A percentile compares a stretch with the other conserved stretches of the same genome.
Conservation (phyloP, 2,113 vertebrate genomes). For the Corythaeola cristata region DNA sequence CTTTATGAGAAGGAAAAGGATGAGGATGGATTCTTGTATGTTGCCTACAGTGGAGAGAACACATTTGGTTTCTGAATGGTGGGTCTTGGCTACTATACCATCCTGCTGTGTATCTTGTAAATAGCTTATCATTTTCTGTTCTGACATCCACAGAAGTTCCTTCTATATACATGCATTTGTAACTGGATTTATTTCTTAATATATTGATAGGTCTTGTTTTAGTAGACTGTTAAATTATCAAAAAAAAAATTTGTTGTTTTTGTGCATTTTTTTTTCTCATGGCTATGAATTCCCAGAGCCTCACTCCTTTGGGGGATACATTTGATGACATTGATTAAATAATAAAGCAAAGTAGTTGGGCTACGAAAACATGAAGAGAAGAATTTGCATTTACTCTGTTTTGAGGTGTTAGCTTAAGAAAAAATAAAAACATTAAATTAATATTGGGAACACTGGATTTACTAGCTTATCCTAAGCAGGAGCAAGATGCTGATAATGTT, state of each 20-base stretch:
- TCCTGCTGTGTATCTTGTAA: slow-evolving; percentile 78
- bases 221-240: slow-evolving; percentile 79
- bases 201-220: slow-evolving; percentile 77
- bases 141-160: slow-evolving; percentile 47
- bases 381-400: slow-evolving; percentile 57
- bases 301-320: slow-evolving; percentile 53
- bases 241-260: slow-evolving; percentile 63
- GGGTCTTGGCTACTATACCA: slow-evolving; percentile 54
- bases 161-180: slow-evolving; percentile 75
- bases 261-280: slow-evolving; percentile 67
- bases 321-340: slow-evolving; percentile 69
- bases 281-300: slow-evolving; percentile 68
- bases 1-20: slow-evolving; percentile 98
- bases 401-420: slow-evolving; percentile 69
- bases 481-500: slow-evolving; percentile 67
- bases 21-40: slow-evolving; percentile 96
- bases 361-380: slow-evolving; percentile 75
- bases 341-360: slow-evolving; percentile 78
- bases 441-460: slow-evolving; percentile 71
- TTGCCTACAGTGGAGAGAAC: slow-evolving; percentile 98
- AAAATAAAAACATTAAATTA: slow-evolving; percentile 65
- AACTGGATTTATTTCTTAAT: slow-evolving; percentile 82
- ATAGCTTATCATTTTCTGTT: slow-evolving; percentile 76
- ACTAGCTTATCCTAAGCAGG: slow-evolving; percentile 56
- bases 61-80: slow-evolving; percentile 87